phyloP scores from a whole-genome alignment of 2,797 vertebrate genomes.

The Clarias fuscus region DNA sequence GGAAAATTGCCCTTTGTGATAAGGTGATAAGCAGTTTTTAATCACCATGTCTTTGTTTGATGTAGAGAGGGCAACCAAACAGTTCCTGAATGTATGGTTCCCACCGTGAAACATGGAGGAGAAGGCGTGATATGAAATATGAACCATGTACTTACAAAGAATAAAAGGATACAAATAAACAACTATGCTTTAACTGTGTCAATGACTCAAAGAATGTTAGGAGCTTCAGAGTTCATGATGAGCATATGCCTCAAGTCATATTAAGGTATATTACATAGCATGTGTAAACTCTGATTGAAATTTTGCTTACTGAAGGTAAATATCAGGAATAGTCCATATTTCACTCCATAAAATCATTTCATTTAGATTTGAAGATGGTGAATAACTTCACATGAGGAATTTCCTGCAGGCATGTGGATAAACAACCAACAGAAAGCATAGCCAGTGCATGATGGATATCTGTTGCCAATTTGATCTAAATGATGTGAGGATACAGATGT shows the following conservation, averaged over 20 bases:
- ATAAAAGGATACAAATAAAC: neutral
- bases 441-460: conserved; percentile 4
- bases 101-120: too few species aligned
- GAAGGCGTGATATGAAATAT: too few species aligned
- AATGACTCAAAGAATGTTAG: neutral
- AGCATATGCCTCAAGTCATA: neutral
- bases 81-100: too few species aligned
- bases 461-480: conserved; percentile 35
- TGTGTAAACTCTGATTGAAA: neutral
- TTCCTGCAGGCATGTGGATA: neutral
- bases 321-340: neutral
- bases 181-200: neutral
- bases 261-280: neutral
- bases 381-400: neutral
- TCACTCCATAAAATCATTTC: neutral
- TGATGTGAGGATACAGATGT: conserved; percentile 17
- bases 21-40: too few species aligned
- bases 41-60: too few species aligned
- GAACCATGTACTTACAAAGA: neutral
- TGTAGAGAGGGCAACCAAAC: too few species aligned
- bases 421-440: conserved; percentile 1
- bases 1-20: too few species aligned
- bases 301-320: neutral
- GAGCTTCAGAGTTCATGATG: neutral
- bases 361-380: neutral